Evolutionary conservation across 2,113 vertebrate species (phyloP), one percentile per base, ranked within the genome.

Genomic region (Rhadina sibilatrix): DNA sequence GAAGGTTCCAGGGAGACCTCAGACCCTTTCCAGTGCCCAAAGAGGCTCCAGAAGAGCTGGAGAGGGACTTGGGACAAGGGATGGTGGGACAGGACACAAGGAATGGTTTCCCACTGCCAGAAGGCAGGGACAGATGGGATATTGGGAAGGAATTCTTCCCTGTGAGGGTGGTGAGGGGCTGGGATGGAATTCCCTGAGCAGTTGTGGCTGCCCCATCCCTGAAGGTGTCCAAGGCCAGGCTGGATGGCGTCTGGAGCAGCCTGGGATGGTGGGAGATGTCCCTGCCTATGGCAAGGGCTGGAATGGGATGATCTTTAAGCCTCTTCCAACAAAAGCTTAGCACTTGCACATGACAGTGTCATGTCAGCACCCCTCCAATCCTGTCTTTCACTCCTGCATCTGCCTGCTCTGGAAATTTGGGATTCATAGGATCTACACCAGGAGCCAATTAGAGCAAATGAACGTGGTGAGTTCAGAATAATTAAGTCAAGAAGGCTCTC

Each of bases 1-100:
- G 8, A 54, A 47, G 7, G 27, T 0, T 63, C n/a, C 13, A 17
- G 11, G 9, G n/a, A 70, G 11, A 25, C 0, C 53, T 60, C 1
- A 15, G n/a, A 60, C 14, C 3, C 9, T 3, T 82, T 68, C 20
- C 61, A 52, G 33, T 3, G 33, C 15, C 23, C 44, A 0, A 52
- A 50, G 19, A 15, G 4, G 23, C 52, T 60, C n/a, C 69, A 46
- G 28, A n/a, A 53, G 53, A 53, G 38, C 46, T 68, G 77, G 61
- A 82, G n/a, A 60, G 16, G 69, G 38, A 35, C 13, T 68, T 11
- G 0, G 38, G n/a, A 20, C 0, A 68, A 30, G 12, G 20, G 9
- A 1, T 63, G 56, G 47, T 60, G 9, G 0, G 23, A 17, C 9
- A 21, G 16, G 1, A 47, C 8, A 71, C 38, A 2, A 2, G 59